Conservation (phyloP, 2,888 invertebrate genomes). For the Cryptops parisi region DNA sequence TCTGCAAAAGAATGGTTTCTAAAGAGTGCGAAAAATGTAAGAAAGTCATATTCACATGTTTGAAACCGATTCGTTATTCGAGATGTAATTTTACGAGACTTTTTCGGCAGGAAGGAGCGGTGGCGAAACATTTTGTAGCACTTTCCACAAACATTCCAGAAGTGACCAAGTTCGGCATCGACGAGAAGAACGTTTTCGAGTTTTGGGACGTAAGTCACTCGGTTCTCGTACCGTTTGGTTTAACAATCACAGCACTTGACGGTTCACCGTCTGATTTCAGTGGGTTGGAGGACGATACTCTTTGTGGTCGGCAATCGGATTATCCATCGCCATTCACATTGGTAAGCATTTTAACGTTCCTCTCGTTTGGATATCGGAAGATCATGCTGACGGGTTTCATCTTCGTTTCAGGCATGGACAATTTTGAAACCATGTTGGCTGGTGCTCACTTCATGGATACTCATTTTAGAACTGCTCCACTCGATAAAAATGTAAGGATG, state of each 20-base stretch:
- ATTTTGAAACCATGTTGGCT: slow-evolving; percentile 77
- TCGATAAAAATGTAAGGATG: slow-evolving; percentile 74
- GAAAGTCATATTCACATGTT: too few species aligned
- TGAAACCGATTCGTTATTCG: too few species aligned
- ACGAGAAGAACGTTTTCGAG: slow-evolving; percentile 94
- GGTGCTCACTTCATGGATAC: slow-evolving; percentile 91
- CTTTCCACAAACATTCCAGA: slow-evolving; percentile 87
- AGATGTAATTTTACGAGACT: too few species aligned
- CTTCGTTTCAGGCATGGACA: slow-evolving; percentile 48
- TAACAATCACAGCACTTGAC: neutral
- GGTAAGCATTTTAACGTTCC: slow-evolving; percentile 38
- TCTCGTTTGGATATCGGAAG: neutral
- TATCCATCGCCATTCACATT: slow-evolving; percentile 84
- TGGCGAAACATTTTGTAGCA: slow-evolving; percentile 96
- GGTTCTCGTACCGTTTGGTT: neutral
- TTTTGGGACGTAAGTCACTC: slow-evolving; percentile 73
- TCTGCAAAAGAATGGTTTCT: slow-evolving; percentile 97
- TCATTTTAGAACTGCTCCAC: slow-evolving; percentile 71
- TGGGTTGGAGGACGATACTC: slow-evolving; percentile 99
- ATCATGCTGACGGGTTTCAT: neutral
- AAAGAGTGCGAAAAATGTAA: slow-evolving; percentile 66
- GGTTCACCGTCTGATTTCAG: slow-evolving; percentile 25
- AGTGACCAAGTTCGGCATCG: slow-evolving; percentile 95
- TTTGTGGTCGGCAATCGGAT: slow-evolving; percentile 97
- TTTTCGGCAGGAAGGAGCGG: slow-evolving; percentile 38